Conservation (phyloP, 2,113 vertebrate species). For the Delphinapterus leucas region DNA sequence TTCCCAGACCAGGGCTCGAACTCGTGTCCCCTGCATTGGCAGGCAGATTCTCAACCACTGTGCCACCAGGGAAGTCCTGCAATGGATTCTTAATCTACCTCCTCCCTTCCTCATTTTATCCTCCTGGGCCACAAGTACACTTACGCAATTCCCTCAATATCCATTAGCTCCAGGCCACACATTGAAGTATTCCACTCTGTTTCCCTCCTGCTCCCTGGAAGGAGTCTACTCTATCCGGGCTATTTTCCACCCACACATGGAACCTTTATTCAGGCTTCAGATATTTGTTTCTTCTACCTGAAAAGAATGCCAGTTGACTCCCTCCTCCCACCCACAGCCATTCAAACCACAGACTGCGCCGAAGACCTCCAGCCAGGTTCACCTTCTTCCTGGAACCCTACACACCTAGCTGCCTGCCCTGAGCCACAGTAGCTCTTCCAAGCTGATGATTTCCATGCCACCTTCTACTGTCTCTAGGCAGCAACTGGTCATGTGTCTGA, state of each 20-base stretch:
- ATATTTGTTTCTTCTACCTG: background rate
- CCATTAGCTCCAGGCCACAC: slow-evolving; percentile 38
- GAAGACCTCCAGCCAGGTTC: background rate
- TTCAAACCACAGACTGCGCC: background rate
- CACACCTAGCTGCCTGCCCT: background rate
- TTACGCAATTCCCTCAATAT: background rate
- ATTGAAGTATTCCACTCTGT: background rate
- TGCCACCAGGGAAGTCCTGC: too few relatives aligned
- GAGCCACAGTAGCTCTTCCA: background rate
- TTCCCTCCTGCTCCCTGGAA: background rate
- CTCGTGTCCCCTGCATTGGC: too few relatives aligned
- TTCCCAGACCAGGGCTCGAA: too few relatives aligned
- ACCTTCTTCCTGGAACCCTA: background rate
- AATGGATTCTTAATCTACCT: background rate
- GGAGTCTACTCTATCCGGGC: background rate
- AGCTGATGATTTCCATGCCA: background rate
- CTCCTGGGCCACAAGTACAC: background rate
- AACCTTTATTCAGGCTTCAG: background rate
- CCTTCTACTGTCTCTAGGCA: background rate
- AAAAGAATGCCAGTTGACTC: background rate
- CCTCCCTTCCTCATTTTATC: background rate
- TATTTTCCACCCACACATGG: background rate
- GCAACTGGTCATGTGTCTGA: slow-evolving; percentile 22
- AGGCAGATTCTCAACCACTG: too few relatives aligned
- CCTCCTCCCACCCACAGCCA: background rate